Conservation (phyloP, 2,797 vertebrate genomes). For the Cossypha heuglini region DNA sequence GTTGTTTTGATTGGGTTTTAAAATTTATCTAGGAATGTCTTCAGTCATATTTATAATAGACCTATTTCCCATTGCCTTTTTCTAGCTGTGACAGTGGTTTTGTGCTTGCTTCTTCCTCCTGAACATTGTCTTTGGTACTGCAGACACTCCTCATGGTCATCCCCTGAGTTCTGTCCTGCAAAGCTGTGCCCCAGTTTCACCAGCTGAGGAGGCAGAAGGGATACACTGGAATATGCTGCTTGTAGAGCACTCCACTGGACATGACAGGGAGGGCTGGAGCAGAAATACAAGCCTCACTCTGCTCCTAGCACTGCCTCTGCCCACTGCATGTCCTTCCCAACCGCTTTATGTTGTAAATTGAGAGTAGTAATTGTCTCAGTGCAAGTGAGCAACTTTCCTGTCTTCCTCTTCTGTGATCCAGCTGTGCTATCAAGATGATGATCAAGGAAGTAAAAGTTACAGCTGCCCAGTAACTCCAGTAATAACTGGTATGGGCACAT, state of each 20-base stretch:
- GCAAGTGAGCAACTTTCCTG: not conserved
- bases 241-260: not conserved
- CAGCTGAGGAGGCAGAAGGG: not conserved
- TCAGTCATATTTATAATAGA: not conserved
- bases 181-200: not conserved
- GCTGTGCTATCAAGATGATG: not conserved
- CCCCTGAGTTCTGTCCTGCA: not conserved
- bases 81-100: not conserved
- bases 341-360: not conserved
- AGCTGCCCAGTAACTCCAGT: not conserved
- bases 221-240: not conserved
- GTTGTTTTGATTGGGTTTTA: not conserved
- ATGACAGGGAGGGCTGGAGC: not conserved
- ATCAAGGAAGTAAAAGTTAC: not conserved
- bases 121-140: rapidly evolving
- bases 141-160: not conserved
- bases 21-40: not conserved
- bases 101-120: not conserved
- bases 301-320: not conserved
- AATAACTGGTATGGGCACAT: not conserved
- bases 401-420: not conserved
- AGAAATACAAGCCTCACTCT: not conserved
- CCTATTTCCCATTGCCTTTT: not conserved
- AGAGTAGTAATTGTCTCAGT: not conserved
- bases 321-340: not conserved